Percentiles rank a stretch among this genome's conserved stretches.
phyloP scores from a whole-genome alignment of 2,797 vertebrate species.

The Pangasius mekongensis region DNA sequence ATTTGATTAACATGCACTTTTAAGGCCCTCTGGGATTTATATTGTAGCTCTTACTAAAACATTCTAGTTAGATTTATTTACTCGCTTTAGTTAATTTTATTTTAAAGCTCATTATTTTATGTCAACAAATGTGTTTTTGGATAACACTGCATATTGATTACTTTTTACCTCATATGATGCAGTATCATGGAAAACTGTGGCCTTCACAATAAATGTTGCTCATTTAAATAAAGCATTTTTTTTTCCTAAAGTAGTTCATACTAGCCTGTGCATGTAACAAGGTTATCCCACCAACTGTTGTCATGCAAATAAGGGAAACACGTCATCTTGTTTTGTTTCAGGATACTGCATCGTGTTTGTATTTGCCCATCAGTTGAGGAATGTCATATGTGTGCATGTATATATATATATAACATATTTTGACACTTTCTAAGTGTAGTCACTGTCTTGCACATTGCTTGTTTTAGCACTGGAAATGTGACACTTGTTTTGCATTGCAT shows the following conservation, averaged over 20 bases:
- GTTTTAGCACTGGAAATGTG: background rate
- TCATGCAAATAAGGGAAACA: background rate
- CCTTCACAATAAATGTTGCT: slow-evolving; percentile 3
- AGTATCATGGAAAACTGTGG: background rate
- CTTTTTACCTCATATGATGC: background rate
- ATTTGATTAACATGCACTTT: slow-evolving; percentile 31
- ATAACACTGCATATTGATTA: background rate
- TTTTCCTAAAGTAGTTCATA: background rate
- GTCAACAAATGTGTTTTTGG: background rate
- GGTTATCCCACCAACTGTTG: background rate
- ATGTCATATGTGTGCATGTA: too few relatives aligned
- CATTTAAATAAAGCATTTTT: slow-evolving; percentile 2
- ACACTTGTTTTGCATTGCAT: background rate
- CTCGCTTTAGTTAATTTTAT: background rate
- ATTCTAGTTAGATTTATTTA: background rate
- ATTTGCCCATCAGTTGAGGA: background rate
- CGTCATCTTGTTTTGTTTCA: background rate
- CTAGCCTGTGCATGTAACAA: background rate
- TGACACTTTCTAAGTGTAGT: background rate
- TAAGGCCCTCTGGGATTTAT: background rate
- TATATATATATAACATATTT: background rate
- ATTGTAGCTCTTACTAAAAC: slow-evolving; percentile 1
- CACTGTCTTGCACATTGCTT: background rate
- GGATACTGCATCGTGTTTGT: background rate
- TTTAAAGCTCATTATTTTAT: background rate